Evolutionary conservation across 2,797 vertebrate genomes (phyloP), one percentile per base, ranked within the genome.

Genomic region (Gymnoscopelus microlampas): DNA sequence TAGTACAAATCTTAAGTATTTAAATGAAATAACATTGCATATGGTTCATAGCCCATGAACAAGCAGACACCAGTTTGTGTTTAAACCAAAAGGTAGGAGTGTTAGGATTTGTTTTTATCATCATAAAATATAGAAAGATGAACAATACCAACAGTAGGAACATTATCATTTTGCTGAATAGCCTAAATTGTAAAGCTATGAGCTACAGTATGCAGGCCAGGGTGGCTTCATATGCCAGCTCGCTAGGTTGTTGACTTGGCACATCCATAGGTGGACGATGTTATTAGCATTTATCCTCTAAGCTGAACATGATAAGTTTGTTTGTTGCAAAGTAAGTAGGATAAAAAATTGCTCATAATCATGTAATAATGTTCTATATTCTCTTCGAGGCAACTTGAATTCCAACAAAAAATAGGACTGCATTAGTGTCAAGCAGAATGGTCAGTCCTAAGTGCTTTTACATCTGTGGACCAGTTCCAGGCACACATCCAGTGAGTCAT

Each of bases 401-500:
- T 73, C 29, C 66, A 0, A 7, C 60, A 63, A 61, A 19, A 71
- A 76, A 65, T 66, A 56, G 48, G 12, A 39, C 15, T 0, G 0
- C 44, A 3, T 11, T 5, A 51, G 50, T 2, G 1, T 53, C 51
- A 66, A 67, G 53, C 69, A 60, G 61, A 68, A 10, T 19, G 66
- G 15, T 53, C 72, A 70, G 49, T 75, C 35, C 47, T 70, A 72
- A 82, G 59, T 67, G 62, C 62, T 79, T 80, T 60, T 78, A 60
- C 75, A 83, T 77, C 79, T 87, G 86, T 60, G 59, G 50, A 53
- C 70, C 56, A 78, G 68, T 82, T 84, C 74, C 63, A 75, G 60
- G 72, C 75, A 50, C 68, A 73, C 5, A 0, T 60, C 60, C 26
- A 32, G 63, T 82, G 79, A 86, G 50, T 83, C 79, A 84, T 7